Conservation (phyloP, 2,888 invertebrate species). For the Lacanobia wlatinum region DNA sequence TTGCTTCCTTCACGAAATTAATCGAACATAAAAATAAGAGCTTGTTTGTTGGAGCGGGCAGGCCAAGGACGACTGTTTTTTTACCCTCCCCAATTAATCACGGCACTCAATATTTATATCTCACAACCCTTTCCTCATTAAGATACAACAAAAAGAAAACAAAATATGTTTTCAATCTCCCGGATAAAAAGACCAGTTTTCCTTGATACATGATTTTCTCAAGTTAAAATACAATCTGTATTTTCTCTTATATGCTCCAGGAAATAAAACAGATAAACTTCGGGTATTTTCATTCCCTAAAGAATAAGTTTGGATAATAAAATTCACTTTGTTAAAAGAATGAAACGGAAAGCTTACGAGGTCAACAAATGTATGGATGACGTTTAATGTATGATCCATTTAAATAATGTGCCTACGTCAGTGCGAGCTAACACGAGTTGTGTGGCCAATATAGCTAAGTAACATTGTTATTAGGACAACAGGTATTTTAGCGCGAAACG, state of each 20-base stretch:
- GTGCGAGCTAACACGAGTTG: conserved; percentile 35
- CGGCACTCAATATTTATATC: conserved; percentile 38
- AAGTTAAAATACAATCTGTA: not conserved
- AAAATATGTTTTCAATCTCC: not conserved
- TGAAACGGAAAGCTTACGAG: conserved; percentile 27
- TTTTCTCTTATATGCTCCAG: not conserved
- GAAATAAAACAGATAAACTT: conserved; percentile 2
- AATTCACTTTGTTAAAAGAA: conserved; percentile 35
- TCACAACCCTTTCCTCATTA: conserved; percentile 45
- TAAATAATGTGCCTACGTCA: conserved; percentile 40
- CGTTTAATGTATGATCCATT: conserved; percentile 42
- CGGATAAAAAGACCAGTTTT: not conserved
- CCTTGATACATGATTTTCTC: conserved; percentile 5
- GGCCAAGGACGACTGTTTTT: conserved; percentile 41
- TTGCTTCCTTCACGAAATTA: conserved; percentile 32
- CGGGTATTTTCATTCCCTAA: not conserved
- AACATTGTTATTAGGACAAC: conserved; percentile 27
- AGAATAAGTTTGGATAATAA: conserved; percentile 31
- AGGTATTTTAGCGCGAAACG: conserved; percentile 22
- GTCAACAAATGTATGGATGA: conserved; percentile 41
- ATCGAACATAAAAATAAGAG: conserved; percentile 15
- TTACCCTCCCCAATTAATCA: conserved; percentile 38
- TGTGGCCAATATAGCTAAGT: conserved; percentile 47
- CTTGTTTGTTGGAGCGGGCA: conserved; percentile 26
- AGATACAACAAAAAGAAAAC: not conserved